A percentile compares a stretch with the other conserved stretches of the same genome.
These are phyloP conservation scores for Noctua janthina DNA, from an alignment of 2,888 invertebrate species.

Conservation along the genomic window DNA sequence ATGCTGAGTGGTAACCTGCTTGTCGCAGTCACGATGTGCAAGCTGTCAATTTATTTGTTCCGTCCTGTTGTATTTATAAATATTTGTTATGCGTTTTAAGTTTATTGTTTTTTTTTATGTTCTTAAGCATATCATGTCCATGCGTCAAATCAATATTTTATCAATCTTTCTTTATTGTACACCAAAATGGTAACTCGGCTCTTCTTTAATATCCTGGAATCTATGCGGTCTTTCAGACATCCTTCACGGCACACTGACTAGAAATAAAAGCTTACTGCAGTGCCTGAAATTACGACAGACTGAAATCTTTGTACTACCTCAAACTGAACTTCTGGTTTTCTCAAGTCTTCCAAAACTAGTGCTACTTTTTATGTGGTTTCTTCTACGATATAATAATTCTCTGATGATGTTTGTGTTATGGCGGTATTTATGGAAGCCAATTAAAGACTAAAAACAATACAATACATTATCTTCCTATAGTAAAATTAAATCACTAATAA, in stretches of 20 bases:
- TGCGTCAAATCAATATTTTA: too few relatives aligned
- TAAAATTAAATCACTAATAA: neutral
- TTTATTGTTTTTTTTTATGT: too few relatives aligned
- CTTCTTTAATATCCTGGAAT: neutral
- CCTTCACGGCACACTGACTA: neutral
- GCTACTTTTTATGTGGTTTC: neutral
- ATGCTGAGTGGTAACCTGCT: too few relatives aligned
- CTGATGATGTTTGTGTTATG: neutral
- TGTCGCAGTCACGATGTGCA: too few relatives aligned
- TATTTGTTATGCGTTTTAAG: too few relatives aligned
- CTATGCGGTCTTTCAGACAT: neutral
- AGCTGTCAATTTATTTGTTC: too few relatives aligned
- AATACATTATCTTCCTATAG: neutral
- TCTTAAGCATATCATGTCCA: too few relatives aligned
- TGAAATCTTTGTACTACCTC: neutral
- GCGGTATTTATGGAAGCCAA: neutral
- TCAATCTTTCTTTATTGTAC: neutral
- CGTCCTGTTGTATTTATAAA: too few relatives aligned
- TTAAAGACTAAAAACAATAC: neutral
- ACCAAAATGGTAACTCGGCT: neutral
- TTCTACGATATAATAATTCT: neutral
- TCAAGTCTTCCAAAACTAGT: too few relatives aligned
- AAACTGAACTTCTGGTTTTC: neutral
- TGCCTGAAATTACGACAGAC: neutral
- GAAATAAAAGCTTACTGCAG: neutral